Conservation (phyloP, 2,888 invertebrate species). For the Pheosia gnoma region DNA sequence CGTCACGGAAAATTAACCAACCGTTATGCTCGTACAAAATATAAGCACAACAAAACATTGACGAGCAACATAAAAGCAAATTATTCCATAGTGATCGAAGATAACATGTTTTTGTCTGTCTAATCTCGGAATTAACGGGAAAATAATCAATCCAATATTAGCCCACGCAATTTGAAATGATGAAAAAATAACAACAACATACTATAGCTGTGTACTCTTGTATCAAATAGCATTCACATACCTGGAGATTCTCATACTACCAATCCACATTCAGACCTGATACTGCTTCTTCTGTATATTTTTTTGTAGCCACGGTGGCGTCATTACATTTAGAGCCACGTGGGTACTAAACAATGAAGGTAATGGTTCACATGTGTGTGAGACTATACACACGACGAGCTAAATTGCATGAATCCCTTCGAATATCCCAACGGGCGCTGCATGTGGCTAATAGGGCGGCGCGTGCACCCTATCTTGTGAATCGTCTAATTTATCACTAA, state of each 20-base stretch:
- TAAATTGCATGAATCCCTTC: conserved; percentile 55
- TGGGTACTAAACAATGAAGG: conserved; percentile 4
- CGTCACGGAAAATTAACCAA: conserved; percentile 22
- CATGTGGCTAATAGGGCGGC: conserved; percentile 49
- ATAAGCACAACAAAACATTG: conserved; percentile 38
- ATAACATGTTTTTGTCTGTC: conserved; percentile 14
- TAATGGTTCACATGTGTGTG: conserved; percentile 20
- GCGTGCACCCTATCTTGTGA: conserved; percentile 66
- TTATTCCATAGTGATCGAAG: conserved; percentile 10
- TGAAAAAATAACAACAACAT: no score
- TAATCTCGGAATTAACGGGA: conserved; percentile 9
- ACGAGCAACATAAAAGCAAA: conserved; percentile 41
- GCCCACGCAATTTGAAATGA: background rate
- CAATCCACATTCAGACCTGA: no score
- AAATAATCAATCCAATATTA: conserved; percentile 3
- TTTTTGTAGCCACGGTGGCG: no score
- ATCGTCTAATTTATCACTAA: conserved; percentile 72
- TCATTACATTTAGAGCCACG: background rate
- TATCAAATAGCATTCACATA: no score
- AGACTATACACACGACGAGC: conserved; percentile 45
- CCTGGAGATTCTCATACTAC: no score
- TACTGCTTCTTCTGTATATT: no score
- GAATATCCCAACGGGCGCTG: conserved; percentile 56
- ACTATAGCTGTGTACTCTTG: no score
- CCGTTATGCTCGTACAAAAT: conserved; percentile 44